Percentiles rank a stretch among this genome's conserved stretches.
Evolutionary conservation across 2,113 vertebrate genomes (phyloP).

Genomic region (Gopherus evgoodei): DNA sequence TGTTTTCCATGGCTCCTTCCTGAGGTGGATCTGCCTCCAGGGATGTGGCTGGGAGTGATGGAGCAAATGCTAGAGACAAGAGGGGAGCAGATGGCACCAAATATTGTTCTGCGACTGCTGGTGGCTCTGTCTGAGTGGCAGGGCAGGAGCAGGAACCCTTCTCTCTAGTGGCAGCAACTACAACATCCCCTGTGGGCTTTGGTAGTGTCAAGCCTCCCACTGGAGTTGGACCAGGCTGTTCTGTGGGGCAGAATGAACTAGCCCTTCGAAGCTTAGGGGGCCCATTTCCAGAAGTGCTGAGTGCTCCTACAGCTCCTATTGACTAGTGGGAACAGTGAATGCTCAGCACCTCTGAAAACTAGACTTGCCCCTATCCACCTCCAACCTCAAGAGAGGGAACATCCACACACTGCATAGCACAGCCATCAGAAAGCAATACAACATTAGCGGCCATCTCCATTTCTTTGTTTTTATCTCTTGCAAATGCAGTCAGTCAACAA

Average conservation of each 20-base stretch:
- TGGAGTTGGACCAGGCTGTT: neutral
- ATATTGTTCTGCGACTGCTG: neutral
- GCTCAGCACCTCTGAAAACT: neutral
- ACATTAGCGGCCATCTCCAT: neutral
- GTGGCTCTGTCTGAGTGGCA: neutral
- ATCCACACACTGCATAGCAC: neutral
- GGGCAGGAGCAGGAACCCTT: neutral
- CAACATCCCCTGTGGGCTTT: neutral
- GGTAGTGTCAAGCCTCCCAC: neutral
- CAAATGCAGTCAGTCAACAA: slow-evolving; percentile 28
- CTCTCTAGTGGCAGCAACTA: neutral
- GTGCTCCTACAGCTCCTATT: neutral
- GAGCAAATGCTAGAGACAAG: neutral
- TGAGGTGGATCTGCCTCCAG: accelerated
- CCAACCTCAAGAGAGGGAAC: neutral
- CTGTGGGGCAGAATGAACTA: neutral
- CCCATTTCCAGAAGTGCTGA: neutral
- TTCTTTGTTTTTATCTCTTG: slow-evolving; percentile 32
- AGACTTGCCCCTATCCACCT: neutral
- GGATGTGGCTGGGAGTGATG: neutral
- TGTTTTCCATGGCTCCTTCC: accelerated
- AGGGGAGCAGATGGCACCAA: neutral
- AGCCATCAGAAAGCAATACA: neutral
- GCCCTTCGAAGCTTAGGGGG: neutral
- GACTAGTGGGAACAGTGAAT: neutral